Evolutionary conservation across 2,797 vertebrate genomes (phyloP).

Genomic region (Cirrhinus molitorella): DNA sequence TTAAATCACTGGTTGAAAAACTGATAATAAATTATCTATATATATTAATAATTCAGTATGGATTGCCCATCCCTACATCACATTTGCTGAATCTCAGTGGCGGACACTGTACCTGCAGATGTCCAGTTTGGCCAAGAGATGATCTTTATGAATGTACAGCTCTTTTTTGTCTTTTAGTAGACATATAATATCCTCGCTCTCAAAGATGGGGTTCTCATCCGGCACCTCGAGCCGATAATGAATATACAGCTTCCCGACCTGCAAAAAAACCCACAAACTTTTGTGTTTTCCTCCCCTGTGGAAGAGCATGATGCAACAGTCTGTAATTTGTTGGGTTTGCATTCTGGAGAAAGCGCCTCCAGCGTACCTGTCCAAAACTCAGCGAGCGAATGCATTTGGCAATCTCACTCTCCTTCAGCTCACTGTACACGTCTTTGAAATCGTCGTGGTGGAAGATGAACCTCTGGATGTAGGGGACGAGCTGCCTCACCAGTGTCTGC

Average conservation of each 20-base stretch:
- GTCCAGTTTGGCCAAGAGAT: slow-evolving; percentile 73
- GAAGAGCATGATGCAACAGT: slow-evolving; percentile 51
- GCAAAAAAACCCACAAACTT: slow-evolving; percentile 37
- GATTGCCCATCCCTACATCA: not conserved
- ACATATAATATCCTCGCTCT: slow-evolving; percentile 77
- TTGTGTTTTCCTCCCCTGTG: not conserved
- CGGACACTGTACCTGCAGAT: slow-evolving; percentile 77
- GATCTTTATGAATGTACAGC: slow-evolving; percentile 82
- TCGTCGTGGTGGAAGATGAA: slow-evolving; percentile 78
- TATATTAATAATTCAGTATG: not conserved
- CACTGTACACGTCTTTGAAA: slow-evolving; percentile 68
- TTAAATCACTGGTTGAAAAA: not conserved
- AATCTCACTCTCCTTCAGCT: slow-evolving; percentile 72
- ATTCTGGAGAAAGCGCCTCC: not conserved
- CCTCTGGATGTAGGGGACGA: slow-evolving; percentile 81
- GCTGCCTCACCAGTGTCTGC: slow-evolving; percentile 73
- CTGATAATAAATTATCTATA: no score
- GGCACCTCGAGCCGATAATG: slow-evolving; percentile 74
- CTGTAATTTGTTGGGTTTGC: slow-evolving; percentile 31
- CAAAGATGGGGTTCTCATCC: slow-evolving; percentile 62
- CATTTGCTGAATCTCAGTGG: not conserved
- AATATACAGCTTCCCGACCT: slow-evolving; percentile 83
- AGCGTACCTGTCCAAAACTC: slow-evolving; percentile 74
- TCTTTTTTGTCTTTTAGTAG: slow-evolving; percentile 78
- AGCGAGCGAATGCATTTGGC: slow-evolving; percentile 71